These are phyloP conservation scores for Pelagia noctiluca DNA, from an alignment of 30 jellyfish, hydroid and myxozoan genomes.

Conservation along the genomic window DNA sequence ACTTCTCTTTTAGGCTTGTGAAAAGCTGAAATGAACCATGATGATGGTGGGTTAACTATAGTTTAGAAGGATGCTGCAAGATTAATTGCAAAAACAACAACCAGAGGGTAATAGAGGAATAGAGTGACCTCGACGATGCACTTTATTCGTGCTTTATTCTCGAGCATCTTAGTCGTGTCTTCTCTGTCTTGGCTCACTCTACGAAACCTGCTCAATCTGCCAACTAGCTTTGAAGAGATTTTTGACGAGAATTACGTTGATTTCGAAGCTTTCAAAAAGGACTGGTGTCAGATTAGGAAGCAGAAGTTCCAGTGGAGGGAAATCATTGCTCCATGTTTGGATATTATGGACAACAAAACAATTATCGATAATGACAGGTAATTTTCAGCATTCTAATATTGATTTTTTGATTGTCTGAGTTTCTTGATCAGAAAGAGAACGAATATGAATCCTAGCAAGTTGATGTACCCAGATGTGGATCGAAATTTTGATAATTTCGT, in stretches of 20 bases:
- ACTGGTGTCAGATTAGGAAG: slow-evolving; percentile 93
- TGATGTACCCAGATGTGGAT: neutral
- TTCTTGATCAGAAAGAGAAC: neutral
- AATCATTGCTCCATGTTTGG: slow-evolving; percentile 85
- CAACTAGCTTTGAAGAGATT: slow-evolving; percentile 26
- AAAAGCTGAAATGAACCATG: too few species aligned
- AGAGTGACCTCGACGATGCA: too few species aligned
- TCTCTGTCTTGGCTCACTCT: slow-evolving; percentile 87
- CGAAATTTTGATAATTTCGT: too few species aligned
- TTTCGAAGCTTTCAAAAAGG: slow-evolving; percentile 81
- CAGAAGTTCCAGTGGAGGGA: slow-evolving; percentile 88
- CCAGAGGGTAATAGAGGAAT: too few species aligned
- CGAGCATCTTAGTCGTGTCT: slow-evolving; percentile 62
- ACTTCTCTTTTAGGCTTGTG: too few species aligned
- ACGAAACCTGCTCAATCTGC: slow-evolving; percentile 73
- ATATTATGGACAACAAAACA: slow-evolving; percentile 48
- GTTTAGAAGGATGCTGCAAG: too few species aligned
- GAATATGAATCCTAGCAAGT: neutral
- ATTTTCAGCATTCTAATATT: slow-evolving; percentile 2
- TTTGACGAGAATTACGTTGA: slow-evolving; percentile 69
- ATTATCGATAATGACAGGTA: slow-evolving; percentile 27
- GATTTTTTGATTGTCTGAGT: neutral
- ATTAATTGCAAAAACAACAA: too few species aligned
- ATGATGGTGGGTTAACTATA: too few species aligned
- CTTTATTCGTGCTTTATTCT: slow-evolving; percentile 69